phyloP scores from a whole-genome alignment of 1,140 invertebrate genomes.

The Diachasma alloeum region DNA sequence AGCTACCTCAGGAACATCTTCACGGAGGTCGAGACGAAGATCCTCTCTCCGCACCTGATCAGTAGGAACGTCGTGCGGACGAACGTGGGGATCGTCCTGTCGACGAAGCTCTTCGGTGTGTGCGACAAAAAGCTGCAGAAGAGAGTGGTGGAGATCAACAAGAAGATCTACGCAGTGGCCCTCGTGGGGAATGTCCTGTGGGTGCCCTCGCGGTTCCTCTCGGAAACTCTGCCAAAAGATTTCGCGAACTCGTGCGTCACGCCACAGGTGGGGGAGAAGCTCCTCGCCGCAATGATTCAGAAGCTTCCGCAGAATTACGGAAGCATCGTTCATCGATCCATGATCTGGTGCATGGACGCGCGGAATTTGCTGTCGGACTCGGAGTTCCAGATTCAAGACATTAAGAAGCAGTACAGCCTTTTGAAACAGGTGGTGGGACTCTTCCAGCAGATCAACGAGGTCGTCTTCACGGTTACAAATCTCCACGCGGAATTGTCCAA shows the following conservation, averaged over 20 bases:
- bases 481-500: constrained; percentile 78
- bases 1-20: constrained; percentile 75
- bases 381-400: constrained; percentile 69
- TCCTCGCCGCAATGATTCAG: constrained; percentile 44
- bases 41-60: constrained; percentile 66
- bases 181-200: constrained; percentile 80
- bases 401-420: constrained; percentile 69
- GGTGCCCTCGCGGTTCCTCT: constrained; percentile 81
- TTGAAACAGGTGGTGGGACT: constrained; percentile 75
- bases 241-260: constrained; percentile 28
- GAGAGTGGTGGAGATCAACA: constrained; percentile 76
- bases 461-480: constrained; percentile 78
- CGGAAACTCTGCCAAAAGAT: constrained; percentile 49
- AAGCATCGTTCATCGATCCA: constrained; percentile 45
- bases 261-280: constrained; percentile 51
- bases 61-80: constrained; percentile 75
- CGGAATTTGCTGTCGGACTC: constrained; percentile 42
- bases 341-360: constrained; percentile 54
- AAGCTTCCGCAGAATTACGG: constrained; percentile 42
- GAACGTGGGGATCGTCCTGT: constrained; percentile 77
- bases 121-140: constrained; percentile 83
- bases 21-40: constrained; percentile 71
- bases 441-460: constrained; percentile 70
- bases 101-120: constrained; percentile 78
- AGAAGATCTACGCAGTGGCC: constrained; percentile 80